Conservation (phyloP, 2,888 invertebrate genomes). For the Diploptera punctata region DNA sequence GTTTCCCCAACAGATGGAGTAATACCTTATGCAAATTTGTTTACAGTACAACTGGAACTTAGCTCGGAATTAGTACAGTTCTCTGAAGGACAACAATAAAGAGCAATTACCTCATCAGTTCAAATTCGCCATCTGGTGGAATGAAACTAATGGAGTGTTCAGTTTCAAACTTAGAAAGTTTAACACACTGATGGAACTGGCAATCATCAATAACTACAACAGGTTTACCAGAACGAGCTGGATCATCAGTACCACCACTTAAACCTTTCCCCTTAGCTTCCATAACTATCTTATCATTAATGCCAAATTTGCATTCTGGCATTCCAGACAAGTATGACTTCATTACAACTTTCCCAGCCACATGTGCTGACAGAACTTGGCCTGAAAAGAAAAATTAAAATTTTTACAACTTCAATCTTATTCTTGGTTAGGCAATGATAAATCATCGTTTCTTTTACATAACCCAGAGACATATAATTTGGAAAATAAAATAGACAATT, state of each 20-base stretch:
- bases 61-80: no score
- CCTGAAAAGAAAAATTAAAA: no score
- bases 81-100: no score
- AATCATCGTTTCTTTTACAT: no score
- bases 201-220: conserved; percentile 99
- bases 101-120: conserved; percentile 92
- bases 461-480: no score
- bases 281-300: conserved; percentile 99
- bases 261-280: conserved; percentile 87
- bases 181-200: conserved; percentile 99
- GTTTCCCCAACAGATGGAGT: no score
- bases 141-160: conserved; percentile 99
- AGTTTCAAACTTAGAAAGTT: conserved; percentile 99
- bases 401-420: no score
- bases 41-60: no score
- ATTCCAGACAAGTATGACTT: conserved; percentile 99
- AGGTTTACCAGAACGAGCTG: conserved; percentile 73
- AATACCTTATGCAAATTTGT: no score
- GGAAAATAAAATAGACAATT: no score
- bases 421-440: no score
- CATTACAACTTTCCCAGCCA: conserved; percentile 99
- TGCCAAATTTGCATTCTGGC: conserved; percentile 99
- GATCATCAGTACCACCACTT: conserved; percentile 51
- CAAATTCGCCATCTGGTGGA: conserved; percentile 99
- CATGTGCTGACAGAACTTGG: conserved; percentile 98